Base-by-base conservation (phyloP, 2,888 invertebrate genomes). In the Linyphia triangularis region DNA sequence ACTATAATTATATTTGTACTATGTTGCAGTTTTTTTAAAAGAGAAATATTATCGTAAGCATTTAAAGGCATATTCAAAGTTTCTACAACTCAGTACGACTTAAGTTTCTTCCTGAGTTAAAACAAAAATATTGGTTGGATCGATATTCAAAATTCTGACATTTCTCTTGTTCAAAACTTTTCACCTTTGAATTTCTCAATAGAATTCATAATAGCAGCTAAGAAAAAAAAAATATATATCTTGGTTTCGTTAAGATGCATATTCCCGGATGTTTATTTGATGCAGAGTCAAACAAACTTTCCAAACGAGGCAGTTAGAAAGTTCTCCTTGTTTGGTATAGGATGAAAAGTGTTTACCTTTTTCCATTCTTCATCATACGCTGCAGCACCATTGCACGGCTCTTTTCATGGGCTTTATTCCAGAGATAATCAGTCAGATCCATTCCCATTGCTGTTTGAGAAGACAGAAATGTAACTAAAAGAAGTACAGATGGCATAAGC, bases 391-490 rank as follows among this genome's bases (percentile, higher is more conserved):
- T 81, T 0, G 86, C 81, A 22, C 86, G 81, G 63, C 75, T 51
- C 65, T 88, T 88, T 73, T 88, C 86, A 40, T 82, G 86, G 57
- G 86, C 86, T 59, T 88, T 88, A 69, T 67, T 88, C 86, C 86
- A 88, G 9, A 88, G 75, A 81, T 88, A 88, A 61, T 88, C 86
- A 81, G 86, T 88, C 57, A 88, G 81, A 82, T 88, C 86, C 86
- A 88, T 88, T 26, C 86, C 86, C 86, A 88, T 88, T 75, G 86
- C 86, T 88, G 81, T 88, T 88, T 88, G 86, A 88, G 86, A 88
- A 88, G 86, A 88, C 86, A 88, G 86, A 88, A 88, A 88, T 82
- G 86, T 88, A 59, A 88, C 86, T 88, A 88, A 69, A 88, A 88
- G 61, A 85, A 59, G 81, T 65, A 79, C 72, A 79, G 33, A 10